These are phyloP conservation scores for Sturmia bella DNA, from an alignment of 2,888 invertebrate species.

Conservation along the genomic window DNA sequence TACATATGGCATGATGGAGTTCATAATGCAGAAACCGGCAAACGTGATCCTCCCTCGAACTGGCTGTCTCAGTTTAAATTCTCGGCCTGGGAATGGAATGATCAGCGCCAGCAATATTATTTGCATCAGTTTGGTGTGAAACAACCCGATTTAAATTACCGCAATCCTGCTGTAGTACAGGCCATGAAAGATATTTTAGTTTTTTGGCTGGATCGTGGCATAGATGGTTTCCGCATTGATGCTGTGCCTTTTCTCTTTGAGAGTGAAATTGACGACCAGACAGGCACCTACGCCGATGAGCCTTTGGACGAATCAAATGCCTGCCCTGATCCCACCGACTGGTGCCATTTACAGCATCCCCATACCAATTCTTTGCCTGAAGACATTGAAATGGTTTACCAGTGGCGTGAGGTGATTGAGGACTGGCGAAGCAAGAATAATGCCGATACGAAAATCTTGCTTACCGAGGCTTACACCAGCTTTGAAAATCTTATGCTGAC, in stretches of 20 bases:
- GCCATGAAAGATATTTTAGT: conserved; percentile 85
- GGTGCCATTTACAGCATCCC: conserved; percentile 83
- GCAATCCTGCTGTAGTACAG: conserved; percentile 82
- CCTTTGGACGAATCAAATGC: conserved; percentile 84
- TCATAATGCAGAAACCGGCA: conserved; percentile 84
- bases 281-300: conserved; percentile 82
- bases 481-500: conserved; percentile 84
- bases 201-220: conserved; percentile 86
- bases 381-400: conserved; percentile 84
- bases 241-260: conserved; percentile 83
- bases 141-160: conserved; percentile 87
- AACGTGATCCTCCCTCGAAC: conserved; percentile 82
- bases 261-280: conserved; percentile 72
- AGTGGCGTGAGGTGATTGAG: conserved; percentile 85
- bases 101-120: conserved; percentile 84
- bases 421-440: conserved; percentile 80
- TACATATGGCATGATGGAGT: conserved; percentile 88
- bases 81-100: conserved; percentile 86
- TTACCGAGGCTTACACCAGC: conserved; percentile 86
- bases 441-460: conserved; percentile 81
- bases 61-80: conserved; percentile 85
- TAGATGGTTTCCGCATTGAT: conserved; percentile 90
- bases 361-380: conserved; percentile 85
- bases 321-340: conserved; percentile 82
- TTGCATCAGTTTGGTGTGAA: conserved; percentile 85